Evolutionary conservation across 2,888 invertebrate species (phyloP).

Genomic region (Tridacna crocea): DNA sequence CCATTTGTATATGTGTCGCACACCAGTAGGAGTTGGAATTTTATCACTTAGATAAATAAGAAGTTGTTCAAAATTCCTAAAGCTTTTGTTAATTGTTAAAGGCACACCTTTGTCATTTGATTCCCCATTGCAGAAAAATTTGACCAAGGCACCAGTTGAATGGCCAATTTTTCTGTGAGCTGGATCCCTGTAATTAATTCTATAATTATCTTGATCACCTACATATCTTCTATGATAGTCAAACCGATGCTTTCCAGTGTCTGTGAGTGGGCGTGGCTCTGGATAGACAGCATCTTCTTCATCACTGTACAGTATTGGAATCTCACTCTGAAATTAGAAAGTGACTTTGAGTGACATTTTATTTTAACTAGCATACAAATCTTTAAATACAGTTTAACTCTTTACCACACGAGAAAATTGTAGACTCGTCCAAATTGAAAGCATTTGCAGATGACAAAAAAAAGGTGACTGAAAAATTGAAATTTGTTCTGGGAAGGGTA

Average conservation of each 20-base stretch:
- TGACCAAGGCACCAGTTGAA: slow-evolving; percentile 85
- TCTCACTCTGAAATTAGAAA: slow-evolving; percentile 67
- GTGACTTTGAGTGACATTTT: not conserved
- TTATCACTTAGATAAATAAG: slow-evolving; percentile 94
- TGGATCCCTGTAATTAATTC: slow-evolving; percentile 44
- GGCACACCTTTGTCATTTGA: slow-evolving; percentile 95
- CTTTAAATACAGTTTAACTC: no score
- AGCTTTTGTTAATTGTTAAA: slow-evolving; percentile 93
- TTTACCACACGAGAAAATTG: no score
- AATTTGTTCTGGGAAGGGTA: no score
- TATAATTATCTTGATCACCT: slow-evolving; percentile 41
- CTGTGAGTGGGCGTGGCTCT: slow-evolving; percentile 63
- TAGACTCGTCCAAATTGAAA: no score
- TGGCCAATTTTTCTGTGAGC: slow-evolving; percentile 42
- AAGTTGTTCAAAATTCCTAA: slow-evolving; percentile 93
- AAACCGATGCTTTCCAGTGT: slow-evolving; percentile 49
- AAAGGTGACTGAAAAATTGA: no score
- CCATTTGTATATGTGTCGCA: slow-evolving; percentile 95
- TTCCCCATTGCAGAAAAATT: slow-evolving; percentile 97
- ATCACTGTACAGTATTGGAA: slow-evolving; percentile 58
- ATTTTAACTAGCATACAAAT: no score
- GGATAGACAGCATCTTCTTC: slow-evolving; percentile 58
- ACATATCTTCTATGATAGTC: slow-evolving; percentile 56
- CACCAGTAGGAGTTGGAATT: slow-evolving; percentile 94
- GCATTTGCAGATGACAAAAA: no score